Percentiles rank a stretch among this genome's conserved stretches.
These are phyloP conservation scores for Danaus plexippus DNA, from an alignment of 1,140 invertebrate genomes.

Conservation along the genomic window DNA sequence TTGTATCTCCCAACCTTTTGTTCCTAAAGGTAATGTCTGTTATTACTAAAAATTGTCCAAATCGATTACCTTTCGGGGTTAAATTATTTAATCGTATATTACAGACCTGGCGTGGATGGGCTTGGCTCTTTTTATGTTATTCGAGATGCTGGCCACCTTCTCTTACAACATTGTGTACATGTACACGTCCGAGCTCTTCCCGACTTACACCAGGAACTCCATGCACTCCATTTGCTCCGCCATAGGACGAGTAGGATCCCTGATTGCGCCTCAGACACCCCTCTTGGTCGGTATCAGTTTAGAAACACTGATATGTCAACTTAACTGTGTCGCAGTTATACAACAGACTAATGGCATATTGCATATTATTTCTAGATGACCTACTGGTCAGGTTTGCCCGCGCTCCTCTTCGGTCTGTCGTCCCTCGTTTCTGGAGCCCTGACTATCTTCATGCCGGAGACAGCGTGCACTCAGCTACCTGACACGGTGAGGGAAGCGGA, in stretches of 20 bases:
- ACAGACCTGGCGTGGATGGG: constrained; percentile 51
- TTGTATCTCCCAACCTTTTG: constrained; percentile 51
- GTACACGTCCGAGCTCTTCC: constrained; percentile 80
- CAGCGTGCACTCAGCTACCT: constrained; percentile 42
- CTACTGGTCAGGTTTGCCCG: constrained; percentile 49
- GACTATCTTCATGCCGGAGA: constrained; percentile 52
- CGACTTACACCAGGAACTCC: constrained; percentile 77
- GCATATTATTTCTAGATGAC: constrained; percentile 35
- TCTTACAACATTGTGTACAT: constrained; percentile 77
- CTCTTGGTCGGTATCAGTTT: constrained; percentile 48
- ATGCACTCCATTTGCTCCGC: constrained; percentile 77
- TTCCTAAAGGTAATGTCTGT: constrained; percentile 42
- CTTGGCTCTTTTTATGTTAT: constrained; percentile 71
- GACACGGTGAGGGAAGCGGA: constrained; percentile 55
- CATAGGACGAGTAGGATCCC: constrained; percentile 77
- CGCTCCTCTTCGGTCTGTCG: constrained; percentile 48
- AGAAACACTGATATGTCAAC: neutral
- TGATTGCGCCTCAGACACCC: constrained; percentile 77
- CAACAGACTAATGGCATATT: neutral
- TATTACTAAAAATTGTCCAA: too few relatives aligned
- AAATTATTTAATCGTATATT: constrained; percentile 34
- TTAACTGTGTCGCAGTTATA: neutral
- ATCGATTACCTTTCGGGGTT: neutral
- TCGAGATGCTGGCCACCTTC: constrained; percentile 77
- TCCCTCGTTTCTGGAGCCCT: constrained; percentile 44